A percentile compares a stretch with the other conserved stretches of the same genome.
phyloP scores from a whole-genome alignment of 2,888 invertebrate genomes.

The Andrena haemorrhoa region DNA sequence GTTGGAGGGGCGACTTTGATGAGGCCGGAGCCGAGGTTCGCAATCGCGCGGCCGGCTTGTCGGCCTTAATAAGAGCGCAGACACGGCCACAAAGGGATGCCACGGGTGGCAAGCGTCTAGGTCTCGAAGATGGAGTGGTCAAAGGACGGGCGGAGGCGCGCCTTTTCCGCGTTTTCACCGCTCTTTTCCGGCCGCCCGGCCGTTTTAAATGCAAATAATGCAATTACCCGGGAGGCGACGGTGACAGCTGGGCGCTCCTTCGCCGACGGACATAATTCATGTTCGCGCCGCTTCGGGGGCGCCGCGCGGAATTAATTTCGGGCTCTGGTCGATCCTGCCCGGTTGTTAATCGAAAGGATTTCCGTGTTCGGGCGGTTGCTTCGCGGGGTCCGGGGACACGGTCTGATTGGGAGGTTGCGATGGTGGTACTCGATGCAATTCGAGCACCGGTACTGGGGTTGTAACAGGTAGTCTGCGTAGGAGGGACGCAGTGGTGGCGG shows the following conservation, averaged over 20 bases:
- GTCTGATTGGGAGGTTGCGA: conserved; percentile 1
- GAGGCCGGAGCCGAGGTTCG: conserved; percentile 55
- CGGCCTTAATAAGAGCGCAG: conserved; percentile 69
- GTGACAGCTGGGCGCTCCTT: conserved; percentile 72
- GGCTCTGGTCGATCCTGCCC: conserved; percentile 55
- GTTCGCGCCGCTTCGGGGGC: conserved; percentile 33
- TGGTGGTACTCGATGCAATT: conserved; percentile 18
- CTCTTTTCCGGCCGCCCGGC: conserved; percentile 38
- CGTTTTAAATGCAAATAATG: conserved; percentile 74
- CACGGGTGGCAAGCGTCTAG: conserved; percentile 67
- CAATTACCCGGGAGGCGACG: conserved; percentile 62
- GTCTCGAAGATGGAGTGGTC: conserved; percentile 65
- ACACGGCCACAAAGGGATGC: conserved; percentile 70
- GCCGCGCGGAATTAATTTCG: conserved; percentile 65
- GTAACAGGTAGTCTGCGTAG: not conserved
- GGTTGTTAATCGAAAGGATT: conserved; percentile 72
- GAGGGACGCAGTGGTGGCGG: not conserved
- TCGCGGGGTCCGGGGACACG: conserved; percentile 11
- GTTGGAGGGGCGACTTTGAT: conserved; percentile 57
- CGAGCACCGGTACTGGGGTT: conserved; percentile 5
- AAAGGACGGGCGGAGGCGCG: conserved; percentile 42
- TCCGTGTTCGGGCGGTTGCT: conserved; percentile 49
- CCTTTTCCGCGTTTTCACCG: conserved; percentile 32
- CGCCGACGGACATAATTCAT: conserved; percentile 70
- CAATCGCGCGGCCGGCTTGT: conserved; percentile 57